Conservation (phyloP, 2,113 vertebrate genomes). For the Probosciger aterrimus region DNA sequence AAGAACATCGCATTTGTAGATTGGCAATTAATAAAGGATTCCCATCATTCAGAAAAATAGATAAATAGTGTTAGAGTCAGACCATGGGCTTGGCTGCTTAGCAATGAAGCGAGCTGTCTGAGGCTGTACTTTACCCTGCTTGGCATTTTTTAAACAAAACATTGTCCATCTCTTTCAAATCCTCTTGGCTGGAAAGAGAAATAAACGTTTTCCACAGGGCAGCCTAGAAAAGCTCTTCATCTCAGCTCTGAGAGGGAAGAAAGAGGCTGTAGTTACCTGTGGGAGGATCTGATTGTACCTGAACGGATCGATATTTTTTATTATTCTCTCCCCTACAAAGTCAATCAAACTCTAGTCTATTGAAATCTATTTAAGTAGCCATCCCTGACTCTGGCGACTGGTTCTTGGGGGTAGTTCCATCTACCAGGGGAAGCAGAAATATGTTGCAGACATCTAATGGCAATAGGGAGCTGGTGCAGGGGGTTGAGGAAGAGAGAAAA, state of each 20-base stretch:
- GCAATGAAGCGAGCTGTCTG: background rate
- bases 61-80: background rate
- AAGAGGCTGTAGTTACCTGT: background rate
- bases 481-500: background rate
- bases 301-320: background rate
- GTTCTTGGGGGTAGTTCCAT: background rate
- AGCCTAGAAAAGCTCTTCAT: background rate
- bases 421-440: background rate
- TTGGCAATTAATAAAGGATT: conserved; percentile 20
- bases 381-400: background rate
- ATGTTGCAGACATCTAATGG: background rate
- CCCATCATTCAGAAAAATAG: background rate
- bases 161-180: background rate
- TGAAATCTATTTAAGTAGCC: background rate
- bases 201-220: background rate
- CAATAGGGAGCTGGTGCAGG: background rate
- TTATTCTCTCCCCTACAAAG: background rate
- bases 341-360: background rate
- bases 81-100: background rate
- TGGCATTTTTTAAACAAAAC: background rate
- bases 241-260: background rate
- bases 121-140: background rate
- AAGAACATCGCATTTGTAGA: background rate
- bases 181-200: background rate
- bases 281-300: background rate